phyloP scores from a whole-genome alignment of 2,888 invertebrate genomes.

The Malachius bipustulatus region DNA sequence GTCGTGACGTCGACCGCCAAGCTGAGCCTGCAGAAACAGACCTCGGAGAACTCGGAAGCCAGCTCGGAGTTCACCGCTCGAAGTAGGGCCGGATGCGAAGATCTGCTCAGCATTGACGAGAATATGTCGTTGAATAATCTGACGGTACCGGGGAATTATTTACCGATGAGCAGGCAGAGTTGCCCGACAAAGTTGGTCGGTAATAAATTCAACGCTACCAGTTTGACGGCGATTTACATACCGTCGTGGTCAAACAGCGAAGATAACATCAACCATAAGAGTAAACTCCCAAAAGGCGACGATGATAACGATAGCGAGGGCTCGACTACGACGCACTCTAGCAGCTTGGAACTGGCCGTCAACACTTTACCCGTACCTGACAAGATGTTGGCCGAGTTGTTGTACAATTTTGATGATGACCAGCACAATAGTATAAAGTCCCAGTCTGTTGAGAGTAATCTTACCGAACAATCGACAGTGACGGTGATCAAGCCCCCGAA shows the following conservation, averaged over 20 bases:
- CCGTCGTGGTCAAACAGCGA: slow-evolving; percentile 40
- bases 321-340: slow-evolving; percentile 42
- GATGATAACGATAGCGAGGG: slow-evolving; percentile 19
- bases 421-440: slow-evolving; percentile 17
- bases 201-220: slow-evolving; percentile 44
- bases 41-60: slow-evolving; percentile 47
- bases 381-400: slow-evolving; percentile 41
- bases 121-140: slow-evolving; percentile 41
- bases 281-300: slow-evolving; percentile 23
- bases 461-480: slow-evolving; percentile 23
- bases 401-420: slow-evolving; percentile 39
- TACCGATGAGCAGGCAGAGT: slow-evolving; percentile 45
- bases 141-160: slow-evolving; percentile 24
- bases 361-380: slow-evolving; percentile 41
- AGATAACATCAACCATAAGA: slow-evolving; percentile 29
- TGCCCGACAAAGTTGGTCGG: slow-evolving; percentile 53
- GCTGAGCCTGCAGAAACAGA: slow-evolving; percentile 33
- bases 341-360: slow-evolving; percentile 44
- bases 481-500: slow-evolving; percentile 43
- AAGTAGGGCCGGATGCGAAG: slow-evolving; percentile 53
- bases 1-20: slow-evolving; percentile 41
- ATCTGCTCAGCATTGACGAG: slow-evolving; percentile 53
- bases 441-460: slow-evolving; percentile 27
- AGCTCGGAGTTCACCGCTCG: slow-evolving; percentile 48
- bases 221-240: slow-evolving; percentile 44